These are phyloP conservation scores for Corythornis leucogaster DNA, from an alignment of 2,797 vertebrate species.

Conservation along the genomic window DNA sequence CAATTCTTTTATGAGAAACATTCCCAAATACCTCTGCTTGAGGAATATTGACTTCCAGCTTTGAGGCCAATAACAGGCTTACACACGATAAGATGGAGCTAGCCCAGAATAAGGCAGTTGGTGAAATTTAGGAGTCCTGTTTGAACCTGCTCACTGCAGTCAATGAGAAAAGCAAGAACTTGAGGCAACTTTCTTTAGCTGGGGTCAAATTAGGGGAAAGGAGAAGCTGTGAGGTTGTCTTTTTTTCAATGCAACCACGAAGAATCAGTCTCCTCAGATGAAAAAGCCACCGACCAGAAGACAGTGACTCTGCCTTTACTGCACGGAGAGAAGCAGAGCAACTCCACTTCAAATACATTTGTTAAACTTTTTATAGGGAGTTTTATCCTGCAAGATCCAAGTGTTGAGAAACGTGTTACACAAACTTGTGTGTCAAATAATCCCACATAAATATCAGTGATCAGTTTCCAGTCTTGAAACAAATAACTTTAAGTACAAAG, in stretches of 20 bases:
- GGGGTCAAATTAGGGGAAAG: constrained; percentile 63
- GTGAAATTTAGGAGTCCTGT: constrained; percentile 50
- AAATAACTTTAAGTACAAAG: background rate
- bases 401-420: background rate
- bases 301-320: background rate
- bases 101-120: constrained; percentile 39
- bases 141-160: constrained; percentile 39
- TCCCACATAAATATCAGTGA: fast-evolving
- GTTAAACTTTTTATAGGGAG: background rate
- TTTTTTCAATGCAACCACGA: background rate
- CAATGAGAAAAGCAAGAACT: constrained; percentile 49
- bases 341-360: background rate
- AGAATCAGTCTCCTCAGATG: background rate
- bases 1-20: background rate
- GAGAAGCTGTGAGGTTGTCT: background rate
- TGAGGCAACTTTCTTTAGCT: constrained; percentile 45
- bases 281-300: background rate
- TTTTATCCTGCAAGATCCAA: background rate
- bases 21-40: background rate
- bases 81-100: constrained; percentile 56
- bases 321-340: background rate
- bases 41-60: constrained; percentile 39
- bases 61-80: constrained; percentile 50
- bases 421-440: background rate
- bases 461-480: background rate